phyloP scores from a whole-genome alignment of 2,888 invertebrate genomes.

The Halictus ligatus region DNA sequence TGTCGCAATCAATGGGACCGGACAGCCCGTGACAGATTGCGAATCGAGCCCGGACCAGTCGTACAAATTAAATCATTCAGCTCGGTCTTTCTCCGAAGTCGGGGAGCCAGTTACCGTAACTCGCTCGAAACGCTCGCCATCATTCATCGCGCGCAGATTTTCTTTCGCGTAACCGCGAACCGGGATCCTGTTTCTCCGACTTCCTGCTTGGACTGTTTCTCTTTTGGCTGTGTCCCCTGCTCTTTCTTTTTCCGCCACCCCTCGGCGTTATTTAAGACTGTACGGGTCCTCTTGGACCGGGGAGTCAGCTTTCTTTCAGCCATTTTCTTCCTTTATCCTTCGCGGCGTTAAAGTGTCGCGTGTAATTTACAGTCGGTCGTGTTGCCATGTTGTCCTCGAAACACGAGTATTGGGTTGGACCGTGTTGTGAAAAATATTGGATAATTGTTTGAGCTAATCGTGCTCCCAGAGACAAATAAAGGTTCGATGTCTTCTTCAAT shows the following conservation, averaged over 20 bases:
- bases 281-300: neutral
- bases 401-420: neutral
- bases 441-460: neutral
- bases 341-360: neutral
- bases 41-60: conserved; percentile 20
- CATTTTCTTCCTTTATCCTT: neutral
- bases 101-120: conserved; percentile 14
- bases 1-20: conserved; percentile 52
- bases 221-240: neutral
- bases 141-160: conserved; percentile 17
- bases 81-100: conserved; percentile 29
- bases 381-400: neutral
- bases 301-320: neutral
- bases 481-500: neutral
- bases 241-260: neutral
- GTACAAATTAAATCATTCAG: conserved; percentile 54
- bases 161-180: conserved; percentile 42
- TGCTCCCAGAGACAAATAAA: neutral
- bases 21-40: conserved; percentile 56
- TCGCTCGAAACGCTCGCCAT: conserved; percentile 12
- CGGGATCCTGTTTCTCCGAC: conserved; percentile 52
- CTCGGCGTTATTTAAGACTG: conserved; percentile 22
- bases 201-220: conserved; percentile 44
- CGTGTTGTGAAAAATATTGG: neutral
- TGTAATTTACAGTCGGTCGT: neutral